Percentiles rank a stretch among this genome's conserved stretches.
Conservation (phyloP, 2,888 invertebrate species). For the Smittia aterrima region DNA sequence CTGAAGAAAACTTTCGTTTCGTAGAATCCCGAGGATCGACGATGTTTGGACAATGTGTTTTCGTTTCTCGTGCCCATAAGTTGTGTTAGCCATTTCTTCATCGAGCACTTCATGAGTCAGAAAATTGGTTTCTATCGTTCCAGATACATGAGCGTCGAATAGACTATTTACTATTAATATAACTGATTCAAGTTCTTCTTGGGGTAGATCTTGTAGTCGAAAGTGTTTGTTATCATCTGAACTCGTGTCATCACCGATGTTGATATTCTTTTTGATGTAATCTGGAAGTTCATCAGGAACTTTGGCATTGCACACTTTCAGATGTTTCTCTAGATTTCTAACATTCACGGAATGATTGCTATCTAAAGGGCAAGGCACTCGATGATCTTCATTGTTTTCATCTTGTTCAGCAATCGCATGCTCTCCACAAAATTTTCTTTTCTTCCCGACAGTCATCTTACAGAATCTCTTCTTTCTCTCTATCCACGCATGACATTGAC, state of each 20-base stretch:
- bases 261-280: conserved; percentile 49
- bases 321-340: conserved; percentile 66
- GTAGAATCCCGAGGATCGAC: conserved; percentile 69
- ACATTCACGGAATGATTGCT: conserved; percentile 69
- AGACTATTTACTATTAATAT: conserved; percentile 54
- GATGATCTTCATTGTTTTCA: conserved; percentile 43
- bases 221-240: conserved; percentile 43
- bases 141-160: conserved; percentile 50
- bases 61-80: conserved; percentile 62
- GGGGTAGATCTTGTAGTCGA: conserved; percentile 53
- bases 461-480: background rate
- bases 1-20: conserved; percentile 60
- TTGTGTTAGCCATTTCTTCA: conserved; percentile 56
- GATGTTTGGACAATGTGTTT: conserved; percentile 79
- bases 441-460: conserved; percentile 50
- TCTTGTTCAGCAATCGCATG: conserved; percentile 51
- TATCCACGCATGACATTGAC: background rate
- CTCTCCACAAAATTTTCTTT: conserved; percentile 70
- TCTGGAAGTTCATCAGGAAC: conserved; percentile 56
- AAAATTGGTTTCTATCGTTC: conserved; percentile 52
- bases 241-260: conserved; percentile 46
- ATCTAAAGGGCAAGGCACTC: conserved; percentile 72
- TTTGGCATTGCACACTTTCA: conserved; percentile 71
- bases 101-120: conserved; percentile 55
- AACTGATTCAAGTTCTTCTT: conserved; percentile 51